These are phyloP conservation scores for Lepidonotus clava DNA, from an alignment of 2,888 invertebrate genomes.

Conservation along the genomic window DNA sequence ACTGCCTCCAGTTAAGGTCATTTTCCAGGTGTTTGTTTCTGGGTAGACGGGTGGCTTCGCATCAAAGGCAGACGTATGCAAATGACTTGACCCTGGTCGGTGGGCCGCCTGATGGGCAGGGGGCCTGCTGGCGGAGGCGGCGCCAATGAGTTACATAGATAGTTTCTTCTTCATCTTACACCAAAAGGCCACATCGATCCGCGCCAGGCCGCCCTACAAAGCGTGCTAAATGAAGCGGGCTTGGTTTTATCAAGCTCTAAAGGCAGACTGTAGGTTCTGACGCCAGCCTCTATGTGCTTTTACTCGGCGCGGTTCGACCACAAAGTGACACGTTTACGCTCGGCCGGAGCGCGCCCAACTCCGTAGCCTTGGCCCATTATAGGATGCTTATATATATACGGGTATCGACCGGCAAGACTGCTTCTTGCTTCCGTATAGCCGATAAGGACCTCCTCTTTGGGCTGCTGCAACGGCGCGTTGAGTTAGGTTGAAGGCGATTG, in stretches of 20 bases:
- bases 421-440: not conserved
- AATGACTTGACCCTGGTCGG: not conserved
- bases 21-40: constrained; percentile 19
- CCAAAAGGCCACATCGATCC: constrained; percentile 30
- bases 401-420: not conserved
- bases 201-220: not conserved
- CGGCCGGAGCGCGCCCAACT: not conserved
- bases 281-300: not conserved
- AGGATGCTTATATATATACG: not conserved
- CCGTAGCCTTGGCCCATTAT: not conserved
- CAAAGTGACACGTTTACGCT: not conserved
- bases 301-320: not conserved
- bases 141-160: constrained; percentile 27
- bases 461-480: no score
- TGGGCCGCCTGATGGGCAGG: not conserved
- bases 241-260: not conserved
- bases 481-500: no score
- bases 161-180: constrained; percentile 30
- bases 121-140: not conserved
- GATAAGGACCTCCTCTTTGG: not conserved
- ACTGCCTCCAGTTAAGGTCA: not conserved
- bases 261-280: not conserved
- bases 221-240: constrained; percentile 35
- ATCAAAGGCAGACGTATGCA: not conserved
- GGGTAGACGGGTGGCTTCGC: not conserved